Base-by-base conservation (phyloP, 2,797 vertebrate genomes). In the Moxostoma hubbsi region DNA sequence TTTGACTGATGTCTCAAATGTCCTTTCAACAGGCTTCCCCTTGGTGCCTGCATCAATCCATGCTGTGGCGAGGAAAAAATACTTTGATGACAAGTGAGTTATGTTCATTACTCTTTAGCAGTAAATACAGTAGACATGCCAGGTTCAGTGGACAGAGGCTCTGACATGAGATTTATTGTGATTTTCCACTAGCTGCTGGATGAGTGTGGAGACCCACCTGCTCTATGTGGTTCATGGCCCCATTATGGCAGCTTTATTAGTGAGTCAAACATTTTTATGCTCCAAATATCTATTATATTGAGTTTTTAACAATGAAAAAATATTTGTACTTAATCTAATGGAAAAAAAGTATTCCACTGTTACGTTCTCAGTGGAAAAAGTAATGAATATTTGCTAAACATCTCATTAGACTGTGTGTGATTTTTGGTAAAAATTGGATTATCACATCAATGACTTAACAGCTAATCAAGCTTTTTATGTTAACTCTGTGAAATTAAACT, bases 51-150 rank as follows among this genome's bases (percentile, higher is more conserved):
- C 97, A 71, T 94, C 92, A 66, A 96, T 97, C 90, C 97, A 99
- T 55, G 97, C 98, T 18, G 90, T 97, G 72, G 95, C 96, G 61
- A 94, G 98, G 90, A 95, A 95, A 84, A 94, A 95, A 88, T 96
- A 97, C 89, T 98, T 96, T 83, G 96, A 99, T 53, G 98, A 99
- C 93, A 98, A 98, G 98, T 99, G 92, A 97, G 98, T 95, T 88
- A 82, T 75, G 18, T 77, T 83, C 87, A 75, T 43, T 87, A 78
- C 81, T 36, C 73, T 61, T 82, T 67, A 80, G 81, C 80, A 81
- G 79, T 83, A 88, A 89, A 90, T 89, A 88, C 86, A 49, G 6
- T 70, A 69, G 66, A 76, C 61, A 73, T 18, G 53, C 66, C 24
- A 49, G 36, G 10, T 72, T 74, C 36, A 72, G 12, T 51, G 65